Percentiles rank a stretch among this genome's conserved stretches.
Conservation (phyloP, 2,888 invertebrate genomes). For the Habrosyne pyritoides region DNA sequence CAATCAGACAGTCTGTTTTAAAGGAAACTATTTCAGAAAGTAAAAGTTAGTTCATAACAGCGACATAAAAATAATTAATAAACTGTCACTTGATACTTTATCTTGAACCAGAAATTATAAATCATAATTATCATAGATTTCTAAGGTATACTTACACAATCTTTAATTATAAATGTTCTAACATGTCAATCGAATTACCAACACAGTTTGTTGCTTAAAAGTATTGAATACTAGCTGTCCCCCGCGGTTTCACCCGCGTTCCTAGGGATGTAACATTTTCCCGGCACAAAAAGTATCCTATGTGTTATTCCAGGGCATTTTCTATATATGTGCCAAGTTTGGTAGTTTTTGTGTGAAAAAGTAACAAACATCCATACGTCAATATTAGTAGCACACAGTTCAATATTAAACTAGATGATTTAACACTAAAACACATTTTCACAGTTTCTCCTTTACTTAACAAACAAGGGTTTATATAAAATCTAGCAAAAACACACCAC, state of each 20-base stretch:
- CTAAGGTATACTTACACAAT: background rate
- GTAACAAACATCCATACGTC: no score
- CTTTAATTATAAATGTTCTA: background rate
- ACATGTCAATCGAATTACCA: background rate
- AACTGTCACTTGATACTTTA: background rate
- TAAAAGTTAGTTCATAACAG: background rate
- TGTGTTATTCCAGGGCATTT: no score
- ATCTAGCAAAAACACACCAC: background rate
- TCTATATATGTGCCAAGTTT: no score
- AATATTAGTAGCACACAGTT: no score
- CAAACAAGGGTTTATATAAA: no score
- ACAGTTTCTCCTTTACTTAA: no score
- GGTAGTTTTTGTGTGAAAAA: no score
- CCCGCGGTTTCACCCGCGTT: no score
- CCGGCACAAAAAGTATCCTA: no score
- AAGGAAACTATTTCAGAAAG: background rate
- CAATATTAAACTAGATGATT: no score
- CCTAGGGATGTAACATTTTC: no score
- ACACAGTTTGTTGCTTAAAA: background rate
- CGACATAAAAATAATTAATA: background rate
- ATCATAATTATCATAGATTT: background rate
- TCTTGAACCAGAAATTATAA: background rate
- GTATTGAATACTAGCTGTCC: background rate
- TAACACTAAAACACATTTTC: no score
- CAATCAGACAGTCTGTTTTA: conserved; percentile 1